Conservation (phyloP, 2,888 invertebrate species). For the Lasioglossum oenotherae region DNA sequence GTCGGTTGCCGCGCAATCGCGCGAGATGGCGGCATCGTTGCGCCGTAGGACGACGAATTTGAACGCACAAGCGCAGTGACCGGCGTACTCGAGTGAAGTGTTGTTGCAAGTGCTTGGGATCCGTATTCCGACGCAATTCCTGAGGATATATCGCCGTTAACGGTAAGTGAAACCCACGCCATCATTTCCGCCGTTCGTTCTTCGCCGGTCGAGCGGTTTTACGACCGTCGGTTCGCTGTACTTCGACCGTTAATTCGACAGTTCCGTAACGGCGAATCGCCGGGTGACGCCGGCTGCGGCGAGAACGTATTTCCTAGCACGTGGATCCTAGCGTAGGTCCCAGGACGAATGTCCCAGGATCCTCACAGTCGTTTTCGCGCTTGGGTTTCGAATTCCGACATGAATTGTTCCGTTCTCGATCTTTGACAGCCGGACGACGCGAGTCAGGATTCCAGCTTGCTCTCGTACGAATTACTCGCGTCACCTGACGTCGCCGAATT, state of each 20-base stretch:
- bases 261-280: constrained; percentile 48
- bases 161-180: constrained; percentile 60
- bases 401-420: neutral
- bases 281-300: constrained; percentile 61
- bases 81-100: constrained; percentile 75
- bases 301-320: constrained; percentile 58
- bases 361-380: neutral
- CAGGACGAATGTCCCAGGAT: constrained; percentile 1
- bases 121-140: constrained; percentile 62
- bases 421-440: constrained; percentile 52
- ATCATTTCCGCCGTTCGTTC: neutral
- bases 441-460: constrained; percentile 30
- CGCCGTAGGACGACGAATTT: constrained; percentile 43
- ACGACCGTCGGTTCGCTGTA: neutral
- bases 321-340: constrained; percentile 51
- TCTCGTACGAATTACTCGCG: neutral
- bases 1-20: neutral
- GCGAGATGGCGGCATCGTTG: constrained; percentile 57
- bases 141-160: constrained; percentile 62
- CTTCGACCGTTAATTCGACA: constrained; percentile 35
- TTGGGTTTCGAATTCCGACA: neutral
- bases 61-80: constrained; percentile 70
- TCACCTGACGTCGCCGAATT: constrained; percentile 33
- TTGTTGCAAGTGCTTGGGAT: constrained; percentile 69
- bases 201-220: neutral